Conservation (phyloP, 2,113 vertebrate species). For the Brachypteracias leptosomus region DNA sequence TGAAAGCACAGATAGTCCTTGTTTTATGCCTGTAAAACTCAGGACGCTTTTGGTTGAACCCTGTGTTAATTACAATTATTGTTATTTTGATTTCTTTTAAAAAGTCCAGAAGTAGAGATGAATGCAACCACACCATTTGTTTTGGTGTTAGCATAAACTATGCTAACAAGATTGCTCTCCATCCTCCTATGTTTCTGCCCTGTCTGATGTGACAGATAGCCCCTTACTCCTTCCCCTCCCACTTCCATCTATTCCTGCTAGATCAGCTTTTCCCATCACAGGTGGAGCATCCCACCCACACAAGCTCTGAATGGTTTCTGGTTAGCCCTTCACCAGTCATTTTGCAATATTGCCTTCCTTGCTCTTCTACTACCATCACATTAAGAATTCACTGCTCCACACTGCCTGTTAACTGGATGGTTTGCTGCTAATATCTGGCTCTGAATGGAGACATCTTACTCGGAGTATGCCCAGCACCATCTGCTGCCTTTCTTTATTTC, state of each 20-base stretch:
- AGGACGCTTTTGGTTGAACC: neutral
- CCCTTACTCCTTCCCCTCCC: neutral
- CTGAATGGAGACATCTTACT: constrained; percentile 18
- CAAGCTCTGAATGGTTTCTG: neutral
- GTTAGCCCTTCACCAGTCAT: neutral
- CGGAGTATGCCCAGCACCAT: constrained; percentile 34
- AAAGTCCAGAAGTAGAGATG: neutral
- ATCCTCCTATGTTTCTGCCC: neutral
- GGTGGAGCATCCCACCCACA: neutral
- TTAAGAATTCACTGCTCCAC: neutral
- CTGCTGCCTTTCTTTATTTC: constrained; percentile 50
- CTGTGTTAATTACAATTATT: neutral
- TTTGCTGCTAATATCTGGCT: constrained; percentile 23
- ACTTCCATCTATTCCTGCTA: neutral
- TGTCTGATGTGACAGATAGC: neutral
- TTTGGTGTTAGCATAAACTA: neutral
- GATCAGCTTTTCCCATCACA: neutral
- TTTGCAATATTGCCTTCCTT: neutral
- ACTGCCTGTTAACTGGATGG: neutral
- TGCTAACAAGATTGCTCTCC: neutral
- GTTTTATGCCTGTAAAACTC: neutral
- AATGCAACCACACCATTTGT: neutral
- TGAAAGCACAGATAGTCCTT: neutral
- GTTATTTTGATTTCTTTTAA: neutral
- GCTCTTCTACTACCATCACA: neutral